These are phyloP conservation scores for Athalia rosae DNA, from an alignment of 2,888 invertebrate genomes.

Conservation along the genomic window DNA sequence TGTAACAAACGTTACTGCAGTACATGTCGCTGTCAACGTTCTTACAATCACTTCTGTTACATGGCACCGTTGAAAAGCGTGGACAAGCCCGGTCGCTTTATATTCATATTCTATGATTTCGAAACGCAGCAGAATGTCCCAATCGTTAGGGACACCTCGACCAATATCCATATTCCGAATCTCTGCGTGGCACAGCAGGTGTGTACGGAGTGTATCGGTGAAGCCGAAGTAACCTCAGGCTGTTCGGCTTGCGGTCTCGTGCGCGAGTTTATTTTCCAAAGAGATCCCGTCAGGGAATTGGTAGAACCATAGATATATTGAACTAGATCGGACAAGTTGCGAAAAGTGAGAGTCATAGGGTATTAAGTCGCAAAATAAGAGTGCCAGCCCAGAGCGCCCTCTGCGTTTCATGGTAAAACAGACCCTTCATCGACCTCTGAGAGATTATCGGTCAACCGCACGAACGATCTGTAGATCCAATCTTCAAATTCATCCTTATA, in stretches of 20 bases:
- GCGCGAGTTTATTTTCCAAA: neutral
- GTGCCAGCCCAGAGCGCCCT: too few species aligned
- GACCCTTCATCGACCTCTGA: too few species aligned
- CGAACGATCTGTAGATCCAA: too few species aligned
- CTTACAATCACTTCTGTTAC: neutral
- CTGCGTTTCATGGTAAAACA: too few species aligned
- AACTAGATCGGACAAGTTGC: too few species aligned
- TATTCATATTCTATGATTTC: neutral
- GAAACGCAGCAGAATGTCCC: neutral
- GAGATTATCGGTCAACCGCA: too few species aligned
- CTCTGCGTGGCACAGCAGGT: constrained; percentile 43
- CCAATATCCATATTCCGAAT: neutral
- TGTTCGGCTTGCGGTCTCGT: neutral
- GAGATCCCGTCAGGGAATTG: neutral
- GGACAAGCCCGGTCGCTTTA: neutral
- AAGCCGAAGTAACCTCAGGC: neutral
- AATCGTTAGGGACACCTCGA: neutral
- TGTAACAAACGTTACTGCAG: neutral
- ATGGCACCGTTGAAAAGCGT: neutral
- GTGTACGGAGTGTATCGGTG: constrained; percentile 23
- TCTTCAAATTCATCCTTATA: too few species aligned
- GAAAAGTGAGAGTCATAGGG: too few species aligned
- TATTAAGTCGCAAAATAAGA: too few species aligned
- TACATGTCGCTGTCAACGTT: neutral
- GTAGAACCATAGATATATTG: too few species aligned